phyloP scores from a whole-genome alignment of 2,113 vertebrate genomes.

The Anarhynchus alexandrinus region DNA sequence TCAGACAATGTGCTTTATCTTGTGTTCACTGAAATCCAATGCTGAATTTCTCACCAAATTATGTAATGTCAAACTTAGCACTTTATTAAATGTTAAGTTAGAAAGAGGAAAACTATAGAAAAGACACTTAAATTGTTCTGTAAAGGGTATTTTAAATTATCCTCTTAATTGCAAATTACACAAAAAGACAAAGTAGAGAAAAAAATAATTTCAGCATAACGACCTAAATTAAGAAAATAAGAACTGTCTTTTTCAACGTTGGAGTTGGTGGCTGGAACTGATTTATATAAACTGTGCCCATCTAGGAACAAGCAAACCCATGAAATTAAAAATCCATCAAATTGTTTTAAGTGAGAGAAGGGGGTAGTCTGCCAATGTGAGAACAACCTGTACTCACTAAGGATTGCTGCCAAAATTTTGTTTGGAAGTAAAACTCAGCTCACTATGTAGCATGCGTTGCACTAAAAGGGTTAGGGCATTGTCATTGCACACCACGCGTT shows the following conservation, averaged over 20 bases:
- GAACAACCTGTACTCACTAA: neutral
- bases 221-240: neutral
- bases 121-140: neutral
- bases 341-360: neutral
- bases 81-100: neutral
- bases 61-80: neutral
- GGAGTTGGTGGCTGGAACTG: neutral
- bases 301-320: neutral
- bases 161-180: neutral
- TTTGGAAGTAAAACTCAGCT: neutral
- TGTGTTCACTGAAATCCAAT: neutral
- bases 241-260: neutral
- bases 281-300: neutral
- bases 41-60: neutral
- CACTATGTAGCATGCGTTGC: neutral
- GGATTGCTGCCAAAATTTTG: neutral
- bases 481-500: neutral
- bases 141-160: neutral
- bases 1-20: neutral
- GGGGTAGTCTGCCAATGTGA: neutral
- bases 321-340: neutral
- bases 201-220: neutral
- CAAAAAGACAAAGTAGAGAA: neutral
- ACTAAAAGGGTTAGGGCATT: neutral
- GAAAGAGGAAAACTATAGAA: neutral